phyloP scores from a whole-genome alignment of 2,888 invertebrate species.

The Coelogynopora nodosa region DNA sequence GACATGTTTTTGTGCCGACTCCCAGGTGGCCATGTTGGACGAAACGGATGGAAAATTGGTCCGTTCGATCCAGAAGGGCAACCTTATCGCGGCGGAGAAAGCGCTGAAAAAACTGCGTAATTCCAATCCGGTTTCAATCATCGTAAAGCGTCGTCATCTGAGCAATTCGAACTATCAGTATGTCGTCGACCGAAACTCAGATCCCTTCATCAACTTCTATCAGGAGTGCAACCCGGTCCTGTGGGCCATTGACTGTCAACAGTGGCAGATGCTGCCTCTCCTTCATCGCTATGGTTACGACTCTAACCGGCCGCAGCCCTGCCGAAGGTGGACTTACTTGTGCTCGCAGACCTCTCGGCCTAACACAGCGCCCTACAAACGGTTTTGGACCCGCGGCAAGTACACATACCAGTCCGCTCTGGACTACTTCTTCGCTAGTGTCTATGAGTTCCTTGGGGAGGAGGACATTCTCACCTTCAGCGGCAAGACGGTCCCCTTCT shows the following conservation, averaged over 20 bases:
- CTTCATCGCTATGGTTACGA: conserved; percentile 40
- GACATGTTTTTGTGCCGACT: conserved; percentile 14
- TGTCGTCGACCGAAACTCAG: conserved; percentile 16
- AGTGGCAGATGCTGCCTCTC: conserved; percentile 44
- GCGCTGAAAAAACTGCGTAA: background rate
- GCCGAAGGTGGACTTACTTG: conserved; percentile 42
- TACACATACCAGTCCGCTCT: conserved; percentile 44
- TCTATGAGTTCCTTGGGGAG: conserved; percentile 42
- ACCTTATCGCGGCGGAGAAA: background rate
- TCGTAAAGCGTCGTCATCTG: conserved; percentile 26
- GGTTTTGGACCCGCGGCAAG: conserved; percentile 42
- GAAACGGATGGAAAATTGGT: background rate
- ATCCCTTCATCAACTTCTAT: conserved; percentile 42
- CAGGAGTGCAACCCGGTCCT: conserved; percentile 45
- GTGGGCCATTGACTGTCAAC: conserved; percentile 45
- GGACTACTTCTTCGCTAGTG: conserved; percentile 43
- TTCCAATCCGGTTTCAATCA: background rate
- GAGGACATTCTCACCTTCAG: background rate
- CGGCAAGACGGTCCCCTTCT: conserved; percentile 6
- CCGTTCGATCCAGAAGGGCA: conserved; percentile 14
- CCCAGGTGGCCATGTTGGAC: background rate
- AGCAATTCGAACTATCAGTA: background rate
- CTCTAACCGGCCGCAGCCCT: conserved; percentile 35
- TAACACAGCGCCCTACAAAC: conserved; percentile 42
- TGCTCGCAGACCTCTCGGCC: conserved; percentile 29